These are phyloP conservation scores for Sturnira hondurensis DNA, from an alignment of 2,113 vertebrate species.

Conservation along the genomic window DNA sequence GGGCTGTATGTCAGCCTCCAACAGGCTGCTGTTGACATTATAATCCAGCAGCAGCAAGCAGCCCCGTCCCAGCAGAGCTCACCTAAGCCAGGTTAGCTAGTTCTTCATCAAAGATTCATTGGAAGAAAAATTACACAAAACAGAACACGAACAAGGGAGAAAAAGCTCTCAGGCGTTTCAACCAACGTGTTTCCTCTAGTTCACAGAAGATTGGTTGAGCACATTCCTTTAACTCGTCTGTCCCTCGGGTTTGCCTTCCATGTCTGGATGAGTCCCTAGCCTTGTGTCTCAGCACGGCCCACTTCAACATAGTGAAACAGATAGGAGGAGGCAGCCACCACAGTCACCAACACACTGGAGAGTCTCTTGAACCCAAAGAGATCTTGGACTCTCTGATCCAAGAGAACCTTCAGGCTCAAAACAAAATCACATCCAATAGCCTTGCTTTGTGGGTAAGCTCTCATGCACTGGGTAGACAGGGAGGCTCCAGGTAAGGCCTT, in stretches of 20 bases:
- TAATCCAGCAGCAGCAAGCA: not conserved
- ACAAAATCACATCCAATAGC: not conserved
- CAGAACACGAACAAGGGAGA: not conserved
- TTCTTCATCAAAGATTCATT: not conserved
- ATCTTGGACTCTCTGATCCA: not conserved
- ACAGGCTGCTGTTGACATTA: not conserved
- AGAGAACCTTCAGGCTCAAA: not conserved
- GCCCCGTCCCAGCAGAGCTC: not conserved
- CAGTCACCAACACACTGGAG: not conserved
- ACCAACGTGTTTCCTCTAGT: not conserved
- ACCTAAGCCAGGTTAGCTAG: not conserved
- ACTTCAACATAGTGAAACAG: not conserved
- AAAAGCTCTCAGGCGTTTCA: not conserved
- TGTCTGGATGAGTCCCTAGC: not conserved
- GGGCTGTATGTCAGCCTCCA: not conserved
- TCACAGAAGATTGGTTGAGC: not conserved
- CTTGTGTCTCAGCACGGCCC: not conserved
- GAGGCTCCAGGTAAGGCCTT: not conserved
- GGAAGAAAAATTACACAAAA: not conserved
- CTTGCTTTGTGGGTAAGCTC: not conserved
- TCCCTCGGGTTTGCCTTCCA: not conserved
- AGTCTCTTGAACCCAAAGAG: not conserved
- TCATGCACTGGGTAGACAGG: not conserved
- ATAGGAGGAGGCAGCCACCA: not conserved
- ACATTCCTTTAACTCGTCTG: fast-evolving